Conservation (phyloP, 1,140 invertebrate genomes). For the Theocolax elegans region DNA sequence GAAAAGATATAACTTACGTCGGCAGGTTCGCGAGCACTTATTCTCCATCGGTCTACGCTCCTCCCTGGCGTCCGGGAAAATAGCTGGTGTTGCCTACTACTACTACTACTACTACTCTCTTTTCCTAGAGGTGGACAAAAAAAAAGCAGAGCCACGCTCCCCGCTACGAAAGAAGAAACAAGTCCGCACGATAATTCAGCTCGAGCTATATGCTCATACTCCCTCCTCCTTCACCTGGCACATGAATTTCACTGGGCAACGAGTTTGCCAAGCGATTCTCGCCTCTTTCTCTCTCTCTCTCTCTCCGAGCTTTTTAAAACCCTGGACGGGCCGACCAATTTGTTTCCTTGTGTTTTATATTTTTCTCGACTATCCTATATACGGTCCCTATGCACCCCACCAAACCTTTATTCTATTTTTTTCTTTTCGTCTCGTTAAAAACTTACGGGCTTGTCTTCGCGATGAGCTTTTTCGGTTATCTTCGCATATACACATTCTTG, state of each 20-base stretch:
- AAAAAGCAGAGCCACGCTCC: background rate
- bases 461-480: too few species aligned
- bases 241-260: constrained; percentile 32
- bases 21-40: constrained; percentile 22
- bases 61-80: constrained; percentile 27
- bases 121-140: background rate
- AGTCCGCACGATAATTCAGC: constrained; percentile 51
- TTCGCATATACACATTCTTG: too few species aligned
- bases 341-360: constrained; percentile 28
- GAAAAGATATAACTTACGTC: constrained; percentile 47
- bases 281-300: background rate
- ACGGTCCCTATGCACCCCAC: background rate
- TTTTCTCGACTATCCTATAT: background rate
- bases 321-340: constrained; percentile 21
- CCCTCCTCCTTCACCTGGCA: constrained; percentile 24
- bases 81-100: constrained; percentile 1
- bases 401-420: background rate
- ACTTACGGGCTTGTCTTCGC: background rate
- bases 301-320: constrained; percentile 27
- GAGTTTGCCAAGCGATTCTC: constrained; percentile 29
- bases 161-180: constrained; percentile 46
- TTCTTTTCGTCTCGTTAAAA: constrained; percentile 16
- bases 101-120: background rate
- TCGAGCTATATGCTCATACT: constrained; percentile 11
- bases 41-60: background rate